phyloP scores from a whole-genome alignment of 2,888 invertebrate species.

The Oscheius myriophilus region DNA sequence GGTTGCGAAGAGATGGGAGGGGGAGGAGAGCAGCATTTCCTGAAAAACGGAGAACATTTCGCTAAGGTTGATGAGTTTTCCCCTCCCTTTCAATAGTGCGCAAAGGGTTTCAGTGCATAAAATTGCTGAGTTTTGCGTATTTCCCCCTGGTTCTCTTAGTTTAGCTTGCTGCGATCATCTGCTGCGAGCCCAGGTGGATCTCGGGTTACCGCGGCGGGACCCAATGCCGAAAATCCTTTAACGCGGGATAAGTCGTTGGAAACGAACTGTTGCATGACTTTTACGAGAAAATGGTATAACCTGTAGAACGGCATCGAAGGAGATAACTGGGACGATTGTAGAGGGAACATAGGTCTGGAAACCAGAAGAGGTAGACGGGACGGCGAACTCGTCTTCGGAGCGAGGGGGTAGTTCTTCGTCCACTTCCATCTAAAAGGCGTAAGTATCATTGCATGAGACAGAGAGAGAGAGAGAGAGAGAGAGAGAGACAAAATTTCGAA shows the following conservation, averaged over 20 bases:
- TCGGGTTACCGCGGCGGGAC: too few species aligned
- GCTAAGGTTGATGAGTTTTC: not conserved
- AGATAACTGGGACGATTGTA: conserved; percentile 8
- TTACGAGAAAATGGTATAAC: too few species aligned
- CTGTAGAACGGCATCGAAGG: conserved; percentile 25
- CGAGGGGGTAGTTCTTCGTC: conserved; percentile 28
- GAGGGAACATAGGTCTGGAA: conserved; percentile 21
- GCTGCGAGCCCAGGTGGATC: too few species aligned
- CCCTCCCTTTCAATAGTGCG: too few species aligned
- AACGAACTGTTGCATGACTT: too few species aligned
- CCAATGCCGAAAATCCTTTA: too few species aligned
- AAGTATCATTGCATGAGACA: not conserved
- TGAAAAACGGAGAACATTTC: conserved; percentile 19
- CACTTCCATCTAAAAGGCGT: conserved; percentile 3
- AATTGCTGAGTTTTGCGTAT: too few species aligned
- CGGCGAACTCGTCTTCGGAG: conserved; percentile 26
- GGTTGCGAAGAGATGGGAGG: conserved; percentile 38
- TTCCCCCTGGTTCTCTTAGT: too few species aligned
- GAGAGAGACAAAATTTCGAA: conserved; percentile 2
- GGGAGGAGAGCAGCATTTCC: conserved; percentile 47
- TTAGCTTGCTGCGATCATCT: too few species aligned
- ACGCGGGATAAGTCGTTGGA: too few species aligned
- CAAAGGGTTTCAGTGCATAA: too few species aligned
- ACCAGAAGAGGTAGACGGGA: conserved; percentile 20
- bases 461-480: not conserved